A percentile compares a stretch with the other conserved stretches of the same genome.
Evolutionary conservation across 2,113 vertebrate species (phyloP).

Genomic region (Pardalotus punctatus): DNA sequence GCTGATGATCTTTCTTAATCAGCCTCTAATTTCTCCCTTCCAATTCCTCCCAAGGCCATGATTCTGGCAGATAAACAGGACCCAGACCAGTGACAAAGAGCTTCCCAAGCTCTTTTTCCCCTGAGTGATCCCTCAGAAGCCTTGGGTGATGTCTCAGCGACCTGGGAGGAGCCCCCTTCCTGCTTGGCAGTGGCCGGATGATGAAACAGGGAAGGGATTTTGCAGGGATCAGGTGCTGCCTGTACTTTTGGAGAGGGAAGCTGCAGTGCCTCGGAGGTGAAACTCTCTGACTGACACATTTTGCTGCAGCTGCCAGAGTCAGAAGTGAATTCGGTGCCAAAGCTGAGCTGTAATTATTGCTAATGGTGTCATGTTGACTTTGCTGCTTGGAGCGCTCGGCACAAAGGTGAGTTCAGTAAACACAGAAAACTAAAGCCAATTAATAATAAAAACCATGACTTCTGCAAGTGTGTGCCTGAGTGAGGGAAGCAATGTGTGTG

Average conservation of each 20-base stretch:
- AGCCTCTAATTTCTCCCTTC: neutral
- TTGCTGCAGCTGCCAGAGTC: slow-evolving; percentile 18
- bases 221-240: neutral
- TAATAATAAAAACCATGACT: neutral
- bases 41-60: neutral
- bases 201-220: neutral
- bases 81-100: too few species aligned
- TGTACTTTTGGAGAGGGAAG: neutral
- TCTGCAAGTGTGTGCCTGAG: neutral
- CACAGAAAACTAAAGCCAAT: neutral
- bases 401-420: slow-evolving; percentile 11
- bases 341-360: slow-evolving; percentile 27
- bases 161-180: neutral
- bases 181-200: neutral
- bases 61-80: neutral
- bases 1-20: neutral
- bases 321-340: neutral
- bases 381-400: neutral
- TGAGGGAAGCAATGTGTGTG: neutral
- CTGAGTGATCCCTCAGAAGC: neutral
- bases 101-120: neutral
- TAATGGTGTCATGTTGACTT: slow-evolving; percentile 16
- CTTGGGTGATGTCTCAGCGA: neutral
- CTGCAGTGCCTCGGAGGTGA: neutral
- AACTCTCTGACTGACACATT: slow-evolving; percentile 8